phyloP scores from a whole-genome alignment of 2,797 vertebrate genomes.

The Rhyacichthys aspro region DNA sequence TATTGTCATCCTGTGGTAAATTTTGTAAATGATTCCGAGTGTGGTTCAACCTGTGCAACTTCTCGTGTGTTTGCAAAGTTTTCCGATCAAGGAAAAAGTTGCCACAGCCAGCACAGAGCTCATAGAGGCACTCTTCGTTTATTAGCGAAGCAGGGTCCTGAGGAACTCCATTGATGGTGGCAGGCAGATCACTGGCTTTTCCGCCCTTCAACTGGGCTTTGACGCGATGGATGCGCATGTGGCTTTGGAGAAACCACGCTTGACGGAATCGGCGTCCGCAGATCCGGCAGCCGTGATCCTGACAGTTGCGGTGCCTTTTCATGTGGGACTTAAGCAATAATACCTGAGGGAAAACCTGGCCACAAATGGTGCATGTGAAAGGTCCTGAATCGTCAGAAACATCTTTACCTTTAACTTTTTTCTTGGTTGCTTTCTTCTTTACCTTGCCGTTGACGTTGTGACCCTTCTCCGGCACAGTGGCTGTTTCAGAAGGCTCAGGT shows the following conservation, averaged over 20 bases:
- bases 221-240: slow-evolving; percentile 94
- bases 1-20: slow-evolving; percentile 35
- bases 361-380: slow-evolving; percentile 89
- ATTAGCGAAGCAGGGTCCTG: slow-evolving; percentile 86
- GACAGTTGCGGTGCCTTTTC: slow-evolving; percentile 92
- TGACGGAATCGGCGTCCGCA: slow-evolving; percentile 97
- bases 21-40: slow-evolving; percentile 32
- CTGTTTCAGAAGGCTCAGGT: slow-evolving; percentile 81
- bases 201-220: slow-evolving; percentile 82
- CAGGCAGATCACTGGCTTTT: slow-evolving; percentile 80
- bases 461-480: slow-evolving; percentile 83
- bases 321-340: slow-evolving; percentile 95
- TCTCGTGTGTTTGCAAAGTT: slow-evolving; percentile 86
- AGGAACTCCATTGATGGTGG: slow-evolving; percentile 90
- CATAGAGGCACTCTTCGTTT: slow-evolving; percentile 90
- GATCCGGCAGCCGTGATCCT: slow-evolving; percentile 94
- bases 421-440: slow-evolving; percentile 86
- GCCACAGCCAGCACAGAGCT: slow-evolving; percentile 94
- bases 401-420: slow-evolving; percentile 67
- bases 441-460: slow-evolving; percentile 85
- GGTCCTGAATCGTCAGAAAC: slow-evolving; percentile 64
- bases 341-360: slow-evolving; percentile 92
- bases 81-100: slow-evolving; percentile 93
- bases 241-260: slow-evolving; percentile 98
- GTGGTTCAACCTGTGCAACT: slow-evolving; percentile 81